These are phyloP conservation scores for Nymphicus hollandicus DNA, from an alignment of 2,113 vertebrate species.

Conservation along the genomic window DNA sequence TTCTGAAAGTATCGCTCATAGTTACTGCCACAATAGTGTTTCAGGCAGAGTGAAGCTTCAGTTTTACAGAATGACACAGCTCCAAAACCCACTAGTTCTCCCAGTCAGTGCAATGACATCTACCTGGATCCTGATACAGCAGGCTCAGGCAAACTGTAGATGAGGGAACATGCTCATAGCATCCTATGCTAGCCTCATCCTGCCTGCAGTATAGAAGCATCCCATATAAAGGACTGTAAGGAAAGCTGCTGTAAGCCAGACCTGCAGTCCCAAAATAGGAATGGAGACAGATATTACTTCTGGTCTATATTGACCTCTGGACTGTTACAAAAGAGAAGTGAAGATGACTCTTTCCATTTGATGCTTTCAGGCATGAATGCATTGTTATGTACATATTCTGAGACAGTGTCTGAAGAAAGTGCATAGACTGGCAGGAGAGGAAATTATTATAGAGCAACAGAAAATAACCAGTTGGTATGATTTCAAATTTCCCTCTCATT, in stretches of 20 bases:
- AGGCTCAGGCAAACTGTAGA: background rate
- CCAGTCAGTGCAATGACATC: rapidly evolving
- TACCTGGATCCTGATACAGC: rapidly evolving
- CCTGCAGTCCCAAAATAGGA: rapidly evolving
- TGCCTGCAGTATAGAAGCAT: background rate
- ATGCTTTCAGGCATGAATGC: background rate
- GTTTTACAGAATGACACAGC: rapidly evolving
- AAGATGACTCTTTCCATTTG: background rate
- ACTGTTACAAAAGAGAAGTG: background rate
- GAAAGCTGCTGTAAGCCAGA: background rate
- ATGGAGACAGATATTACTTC: background rate
- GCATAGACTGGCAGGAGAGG: background rate
- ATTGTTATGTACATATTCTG: background rate
- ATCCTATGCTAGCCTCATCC: background rate
- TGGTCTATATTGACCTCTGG: background rate
- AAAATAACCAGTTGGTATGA: background rate
- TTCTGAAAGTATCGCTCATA: background rate
- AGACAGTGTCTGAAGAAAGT: background rate
- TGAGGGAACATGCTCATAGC: rapidly evolving
- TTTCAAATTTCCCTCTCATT: background rate
- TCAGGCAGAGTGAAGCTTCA: too few species aligned
- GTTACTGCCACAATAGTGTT: background rate
- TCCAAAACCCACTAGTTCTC: background rate
- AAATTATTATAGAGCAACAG: background rate
- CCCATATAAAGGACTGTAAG: rapidly evolving